These are phyloP conservation scores for Etia nguti DNA, from an alignment of 2,113 vertebrate genomes.

Conservation along the genomic window DNA sequence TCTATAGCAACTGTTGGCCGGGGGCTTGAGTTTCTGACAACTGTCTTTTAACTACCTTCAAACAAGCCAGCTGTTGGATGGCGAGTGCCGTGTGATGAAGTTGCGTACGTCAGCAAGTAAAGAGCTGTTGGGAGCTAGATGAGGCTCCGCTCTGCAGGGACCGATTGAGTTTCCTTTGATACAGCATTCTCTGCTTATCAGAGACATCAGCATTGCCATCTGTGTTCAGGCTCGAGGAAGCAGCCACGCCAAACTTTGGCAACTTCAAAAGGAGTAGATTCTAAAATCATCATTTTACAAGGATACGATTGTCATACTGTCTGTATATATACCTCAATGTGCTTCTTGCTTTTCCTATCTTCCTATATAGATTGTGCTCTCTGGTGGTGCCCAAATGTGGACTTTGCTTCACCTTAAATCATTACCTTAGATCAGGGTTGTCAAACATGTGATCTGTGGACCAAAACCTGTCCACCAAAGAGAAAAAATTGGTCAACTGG, in stretches of 20 bases:
- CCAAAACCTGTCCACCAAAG: background rate
- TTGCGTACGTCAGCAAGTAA: slow-evolving; percentile 1
- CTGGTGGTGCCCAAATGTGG: background rate
- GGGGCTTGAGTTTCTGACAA: slow-evolving; percentile 60
- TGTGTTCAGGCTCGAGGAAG: background rate
- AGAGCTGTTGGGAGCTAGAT: background rate
- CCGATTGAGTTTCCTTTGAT: slow-evolving; percentile 16
- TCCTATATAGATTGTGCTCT: background rate
- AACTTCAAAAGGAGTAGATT: background rate
- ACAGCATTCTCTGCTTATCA: background rate
- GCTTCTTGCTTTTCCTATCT: background rate
- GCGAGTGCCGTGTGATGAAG: background rate
- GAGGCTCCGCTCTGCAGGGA: background rate
- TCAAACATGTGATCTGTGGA: background rate
- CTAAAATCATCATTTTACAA: background rate
- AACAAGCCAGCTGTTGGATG: slow-evolving; percentile 48
- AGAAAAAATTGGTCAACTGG: background rate
- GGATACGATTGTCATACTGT: background rate
- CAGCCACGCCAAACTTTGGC: background rate
- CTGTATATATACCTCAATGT: background rate
- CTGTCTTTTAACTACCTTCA: slow-evolving; percentile 55
- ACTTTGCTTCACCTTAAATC: background rate
- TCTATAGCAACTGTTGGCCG: slow-evolving; percentile 68
- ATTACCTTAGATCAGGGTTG: background rate
- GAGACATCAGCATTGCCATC: background rate